phyloP scores from a whole-genome alignment of 1,140 invertebrate genomes.

The Chrysomallon squamiferum region DNA sequence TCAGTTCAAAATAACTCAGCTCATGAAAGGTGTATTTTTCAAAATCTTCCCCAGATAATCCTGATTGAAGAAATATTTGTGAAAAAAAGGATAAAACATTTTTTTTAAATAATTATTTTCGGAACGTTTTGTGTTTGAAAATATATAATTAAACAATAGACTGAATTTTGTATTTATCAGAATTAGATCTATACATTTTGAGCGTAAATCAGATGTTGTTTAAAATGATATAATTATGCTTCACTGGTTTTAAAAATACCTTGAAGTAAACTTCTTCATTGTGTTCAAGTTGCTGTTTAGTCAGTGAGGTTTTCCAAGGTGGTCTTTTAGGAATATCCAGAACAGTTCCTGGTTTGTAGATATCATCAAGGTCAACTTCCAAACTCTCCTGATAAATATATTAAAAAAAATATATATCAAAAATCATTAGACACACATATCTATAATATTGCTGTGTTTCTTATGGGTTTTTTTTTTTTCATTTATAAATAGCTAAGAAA shows the following conservation, averaged over 20 bases:
- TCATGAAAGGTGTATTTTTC: constrained; percentile 62
- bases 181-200: no score
- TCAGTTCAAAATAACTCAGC: constrained; percentile 84
- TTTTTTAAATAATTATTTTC: no score
- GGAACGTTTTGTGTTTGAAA: no score
- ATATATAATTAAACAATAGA: no score
- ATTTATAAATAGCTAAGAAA: no score
- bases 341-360: constrained; percentile 71
- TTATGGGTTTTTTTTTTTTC: background rate
- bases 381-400: constrained; percentile 54
- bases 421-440: no score
- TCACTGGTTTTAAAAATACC: constrained; percentile 39
- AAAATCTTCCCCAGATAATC: constrained; percentile 70
- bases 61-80: no score
- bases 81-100: no score
- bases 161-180: no score
- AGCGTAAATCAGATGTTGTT: no score
- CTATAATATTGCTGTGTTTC: no score
- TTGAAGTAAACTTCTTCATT: constrained; percentile 64
- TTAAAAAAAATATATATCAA: background rate
- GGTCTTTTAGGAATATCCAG: constrained; percentile 85
- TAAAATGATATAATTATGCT: no score
- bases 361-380: constrained; percentile 75
- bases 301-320: constrained; percentile 78
- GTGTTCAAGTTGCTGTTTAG: constrained; percentile 74